phyloP scores from a whole-genome alignment of 2,113 vertebrate species.

The Chloebia gouldiae region DNA sequence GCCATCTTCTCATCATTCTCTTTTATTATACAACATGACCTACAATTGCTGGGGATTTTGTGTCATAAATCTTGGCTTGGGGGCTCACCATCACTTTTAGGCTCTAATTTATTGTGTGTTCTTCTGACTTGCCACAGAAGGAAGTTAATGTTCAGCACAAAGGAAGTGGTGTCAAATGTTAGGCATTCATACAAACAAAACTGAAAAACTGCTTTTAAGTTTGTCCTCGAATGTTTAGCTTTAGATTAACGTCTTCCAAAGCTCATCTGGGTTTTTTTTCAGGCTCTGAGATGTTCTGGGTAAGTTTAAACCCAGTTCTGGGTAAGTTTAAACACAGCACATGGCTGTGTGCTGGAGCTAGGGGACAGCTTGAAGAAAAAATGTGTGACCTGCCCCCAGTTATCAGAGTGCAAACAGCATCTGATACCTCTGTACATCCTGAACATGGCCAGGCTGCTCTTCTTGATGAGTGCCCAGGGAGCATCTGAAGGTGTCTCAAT shows the following conservation, averaged over 20 bases:
- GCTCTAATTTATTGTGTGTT: not conserved
- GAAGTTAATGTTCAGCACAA: not conserved
- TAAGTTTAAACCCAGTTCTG: not conserved
- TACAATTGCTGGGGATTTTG: not conserved
- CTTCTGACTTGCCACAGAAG: not conserved
- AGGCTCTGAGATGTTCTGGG: not conserved
- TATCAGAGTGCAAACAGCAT: not conserved
- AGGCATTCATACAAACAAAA: not conserved
- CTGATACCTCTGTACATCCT: not conserved
- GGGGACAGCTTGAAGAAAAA: not conserved
- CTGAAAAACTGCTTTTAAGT: not conserved
- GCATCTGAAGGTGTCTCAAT: not conserved
- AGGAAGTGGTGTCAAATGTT: not conserved
- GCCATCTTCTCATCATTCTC: not conserved
- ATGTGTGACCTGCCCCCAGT: not conserved
- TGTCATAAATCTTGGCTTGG: not conserved
- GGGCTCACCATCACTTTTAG: not conserved
- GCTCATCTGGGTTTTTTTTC: not conserved
- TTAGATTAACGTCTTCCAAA: not conserved
- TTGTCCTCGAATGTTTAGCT: not conserved
- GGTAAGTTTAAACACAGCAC: not conserved
- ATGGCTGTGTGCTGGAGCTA: not conserved
- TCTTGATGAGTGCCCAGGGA: not conserved
- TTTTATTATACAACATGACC: not conserved
- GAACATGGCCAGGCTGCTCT: not conserved